Base-by-base conservation (phyloP, 1,140 invertebrate species). In the Papilio aristodemus region DNA sequence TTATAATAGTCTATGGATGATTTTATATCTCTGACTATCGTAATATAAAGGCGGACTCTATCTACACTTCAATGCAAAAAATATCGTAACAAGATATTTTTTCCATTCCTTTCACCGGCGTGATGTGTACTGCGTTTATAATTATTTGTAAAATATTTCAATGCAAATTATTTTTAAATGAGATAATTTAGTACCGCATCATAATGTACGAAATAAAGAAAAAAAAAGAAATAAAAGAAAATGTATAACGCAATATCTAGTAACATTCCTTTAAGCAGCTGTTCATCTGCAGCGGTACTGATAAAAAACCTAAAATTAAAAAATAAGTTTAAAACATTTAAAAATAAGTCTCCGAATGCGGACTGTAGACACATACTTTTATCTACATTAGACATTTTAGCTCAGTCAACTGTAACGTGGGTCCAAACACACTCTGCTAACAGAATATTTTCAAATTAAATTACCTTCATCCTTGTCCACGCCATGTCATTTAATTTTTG, bases 1-100 rank as follows among this genome's bases (percentile, higher is more conserved):
- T 50, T 46, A 66, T 66, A 66, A 66, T 36, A 37, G 59, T 66
- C 60, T 50, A 43, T 32, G 5, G 43, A 66, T 46, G 63, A 66
- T 43, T 66, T 66, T 66, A 66, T 66, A 14, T 36, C 27, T 54
- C 3, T 19, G n/a, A 58, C 27, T 13, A 13, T 11, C 1, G 22
- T 25, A 22, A 22, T 54, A 8, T 22, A 22, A 2, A 9, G 2
- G 14, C 8, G 1, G 8, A 46, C 17, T 46, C 46, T 54, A 46
- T 19, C 2, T n/a, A 41, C 39, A 41, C 37, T 1, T 4, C n/a
- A n/a, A n/a, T n/a, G n/a, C n/a, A n/a, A 10, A 19, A 22, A 9
- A 46, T 46, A 46, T 19, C 13, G 17, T n/a, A n/a, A n/a, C n/a
- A n/a, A n/a, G n/a, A n/a, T n/a, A n/a, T 46, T 19, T n/a, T 46